These are phyloP conservation scores for Buphagus erythrorhynchus DNA, from an alignment of 2,797 vertebrate species.

Conservation along the genomic window DNA sequence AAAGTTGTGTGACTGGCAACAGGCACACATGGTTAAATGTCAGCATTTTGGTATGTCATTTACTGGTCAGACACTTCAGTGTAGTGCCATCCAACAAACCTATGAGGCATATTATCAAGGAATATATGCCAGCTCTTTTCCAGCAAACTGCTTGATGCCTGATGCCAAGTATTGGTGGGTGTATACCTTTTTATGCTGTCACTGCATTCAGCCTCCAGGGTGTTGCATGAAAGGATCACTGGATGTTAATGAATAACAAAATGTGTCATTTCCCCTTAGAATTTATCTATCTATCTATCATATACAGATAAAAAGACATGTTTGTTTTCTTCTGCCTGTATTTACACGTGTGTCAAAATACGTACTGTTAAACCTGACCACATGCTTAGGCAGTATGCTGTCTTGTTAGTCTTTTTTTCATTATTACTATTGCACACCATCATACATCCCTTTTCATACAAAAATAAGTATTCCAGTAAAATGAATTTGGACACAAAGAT, in stretches of 20 bases:
- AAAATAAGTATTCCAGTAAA: neutral
- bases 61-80: conserved; percentile 50
- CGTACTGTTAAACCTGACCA: conserved; percentile 52
- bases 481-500: neutral
- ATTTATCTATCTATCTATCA: conserved; percentile 62
- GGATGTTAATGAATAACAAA: conserved; percentile 72
- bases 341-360: conserved; percentile 67
- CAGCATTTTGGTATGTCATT: conserved; percentile 44
- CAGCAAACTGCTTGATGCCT: conserved; percentile 59
- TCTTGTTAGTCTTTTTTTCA: conserved; percentile 52
- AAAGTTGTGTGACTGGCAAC: conserved; percentile 9
- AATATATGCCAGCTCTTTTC: conserved; percentile 61
- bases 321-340: conserved; percentile 66
- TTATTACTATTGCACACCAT: neutral
- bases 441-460: neutral
- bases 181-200: conserved; percentile 70
- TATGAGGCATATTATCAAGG: conserved; percentile 55
- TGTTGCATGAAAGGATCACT: conserved; percentile 66
- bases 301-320: conserved; percentile 49
- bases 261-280: conserved; percentile 73
- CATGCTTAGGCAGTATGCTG: conserved; percentile 58
- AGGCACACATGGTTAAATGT: conserved; percentile 41
- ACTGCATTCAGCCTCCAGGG: conserved; percentile 68
- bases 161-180: conserved; percentile 67
- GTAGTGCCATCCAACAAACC: conserved; percentile 46